Percentiles rank a stretch among this genome's conserved stretches.
Conservation (phyloP, 2,888 invertebrate species). For the Dryadula phaetusa region DNA sequence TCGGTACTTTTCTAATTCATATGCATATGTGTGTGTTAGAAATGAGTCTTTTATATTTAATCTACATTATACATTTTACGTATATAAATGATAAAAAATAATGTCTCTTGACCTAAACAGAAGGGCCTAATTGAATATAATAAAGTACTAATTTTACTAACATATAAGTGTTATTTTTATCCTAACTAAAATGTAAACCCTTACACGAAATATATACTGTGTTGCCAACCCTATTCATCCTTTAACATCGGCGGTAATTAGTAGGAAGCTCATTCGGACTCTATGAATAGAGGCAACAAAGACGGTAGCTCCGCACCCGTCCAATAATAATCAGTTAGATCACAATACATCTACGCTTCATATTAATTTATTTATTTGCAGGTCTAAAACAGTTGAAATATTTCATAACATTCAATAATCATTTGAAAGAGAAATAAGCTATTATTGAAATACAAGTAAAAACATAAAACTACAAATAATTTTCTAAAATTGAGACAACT, state of each 20-base stretch:
- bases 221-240: conserved; percentile 57
- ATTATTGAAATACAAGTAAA: neutral
- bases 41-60: too few species aligned
- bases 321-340: conserved; percentile 74
- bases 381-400: neutral
- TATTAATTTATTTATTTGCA: conserved; percentile 36
- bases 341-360: conserved; percentile 55
- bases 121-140: too few species aligned
- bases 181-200: neutral
- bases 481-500: neutral
- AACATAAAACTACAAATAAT: neutral
- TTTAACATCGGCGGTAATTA: conserved; percentile 66
- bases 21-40: neutral
- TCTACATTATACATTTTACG: too few species aligned
- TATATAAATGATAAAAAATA: too few species aligned
- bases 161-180: neutral
- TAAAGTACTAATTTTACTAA: too few species aligned
- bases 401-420: neutral
- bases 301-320: conserved; percentile 64
- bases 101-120: too few species aligned
- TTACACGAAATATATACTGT: neutral
- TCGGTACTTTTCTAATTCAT: neutral
- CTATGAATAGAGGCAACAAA: conserved; percentile 71
- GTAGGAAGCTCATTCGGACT: conserved; percentile 71
- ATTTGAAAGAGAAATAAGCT: neutral